phyloP scores from a whole-genome alignment of 2,113 vertebrate genomes.

The Dipodomys spectabilis region DNA sequence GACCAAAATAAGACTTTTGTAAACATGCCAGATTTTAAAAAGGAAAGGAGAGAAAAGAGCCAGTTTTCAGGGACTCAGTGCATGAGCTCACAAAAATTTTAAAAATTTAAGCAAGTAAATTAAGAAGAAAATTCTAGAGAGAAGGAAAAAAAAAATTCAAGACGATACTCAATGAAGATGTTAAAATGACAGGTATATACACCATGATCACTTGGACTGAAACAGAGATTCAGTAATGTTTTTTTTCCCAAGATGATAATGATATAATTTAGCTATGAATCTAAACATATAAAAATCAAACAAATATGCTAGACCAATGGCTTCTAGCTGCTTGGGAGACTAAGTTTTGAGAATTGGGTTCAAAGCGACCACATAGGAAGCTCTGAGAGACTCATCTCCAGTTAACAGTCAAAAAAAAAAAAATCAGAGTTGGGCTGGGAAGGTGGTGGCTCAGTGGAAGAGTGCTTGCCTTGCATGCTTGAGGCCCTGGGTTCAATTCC shows the following conservation, averaged over 20 bases:
- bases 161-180: background rate
- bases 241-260: conserved; percentile 1
- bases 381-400: too few relatives aligned
- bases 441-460: too few relatives aligned
- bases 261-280: conserved; percentile 7
- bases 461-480: too few relatives aligned
- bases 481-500: too few relatives aligned
- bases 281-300: background rate
- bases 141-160: conserved; percentile 11
- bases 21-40: conserved; percentile 24
- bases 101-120: background rate
- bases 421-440: too few relatives aligned
- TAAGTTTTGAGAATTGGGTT: too few relatives aligned
- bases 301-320: too few relatives aligned
- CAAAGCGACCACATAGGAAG: too few relatives aligned
- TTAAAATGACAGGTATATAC: background rate
- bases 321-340: too few relatives aligned
- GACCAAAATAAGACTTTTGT: conserved; percentile 5
- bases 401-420: too few relatives aligned
- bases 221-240: background rate
- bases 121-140: conserved; percentile 9
- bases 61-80: conserved; percentile 51
- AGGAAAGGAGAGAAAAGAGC: background rate
- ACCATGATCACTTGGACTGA: background rate
- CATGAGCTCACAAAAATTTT: conserved; percentile 4